A percentile compares a stretch with the other conserved stretches of the same genome.
phyloP scores from a whole-genome alignment of 2,113 vertebrate species.

The Rousettus leschenaultii region DNA sequence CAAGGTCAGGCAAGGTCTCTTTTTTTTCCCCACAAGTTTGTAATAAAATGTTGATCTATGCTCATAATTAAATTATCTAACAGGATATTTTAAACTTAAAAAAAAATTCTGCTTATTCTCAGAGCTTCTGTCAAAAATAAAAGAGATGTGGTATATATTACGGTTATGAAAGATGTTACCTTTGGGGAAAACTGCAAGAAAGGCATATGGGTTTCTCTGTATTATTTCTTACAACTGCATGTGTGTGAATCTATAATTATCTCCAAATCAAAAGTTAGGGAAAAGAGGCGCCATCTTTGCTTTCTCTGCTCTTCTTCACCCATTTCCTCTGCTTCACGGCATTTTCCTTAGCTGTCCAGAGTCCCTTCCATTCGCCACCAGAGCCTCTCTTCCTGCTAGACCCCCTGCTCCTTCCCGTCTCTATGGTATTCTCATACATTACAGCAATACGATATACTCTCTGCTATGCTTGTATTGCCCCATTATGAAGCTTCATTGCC shows the following conservation, averaged over 20 bases:
- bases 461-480: not conserved
- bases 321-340: not conserved
- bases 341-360: not conserved
- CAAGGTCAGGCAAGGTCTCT: slow-evolving; percentile 18
- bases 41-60: not conserved
- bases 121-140: slow-evolving; percentile 5
- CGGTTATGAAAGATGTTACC: not conserved
- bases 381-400: not conserved
- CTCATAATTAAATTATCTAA: not conserved
- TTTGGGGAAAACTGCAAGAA: not conserved
- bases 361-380: not conserved
- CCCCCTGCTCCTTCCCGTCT: not conserved
- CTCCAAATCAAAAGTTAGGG: not conserved
- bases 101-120: not conserved
- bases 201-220: not conserved
- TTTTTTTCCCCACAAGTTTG: not conserved
- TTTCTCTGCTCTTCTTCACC: not conserved
- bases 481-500: not conserved
- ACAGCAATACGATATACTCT: not conserved
- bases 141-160: not conserved
- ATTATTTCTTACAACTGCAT: not conserved
- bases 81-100: not conserved
- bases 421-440: not conserved
- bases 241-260: not conserved
- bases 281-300: not conserved